Base-by-base conservation (phyloP, 2,113 vertebrate species). In the Dissostichus mawsoni region DNA sequence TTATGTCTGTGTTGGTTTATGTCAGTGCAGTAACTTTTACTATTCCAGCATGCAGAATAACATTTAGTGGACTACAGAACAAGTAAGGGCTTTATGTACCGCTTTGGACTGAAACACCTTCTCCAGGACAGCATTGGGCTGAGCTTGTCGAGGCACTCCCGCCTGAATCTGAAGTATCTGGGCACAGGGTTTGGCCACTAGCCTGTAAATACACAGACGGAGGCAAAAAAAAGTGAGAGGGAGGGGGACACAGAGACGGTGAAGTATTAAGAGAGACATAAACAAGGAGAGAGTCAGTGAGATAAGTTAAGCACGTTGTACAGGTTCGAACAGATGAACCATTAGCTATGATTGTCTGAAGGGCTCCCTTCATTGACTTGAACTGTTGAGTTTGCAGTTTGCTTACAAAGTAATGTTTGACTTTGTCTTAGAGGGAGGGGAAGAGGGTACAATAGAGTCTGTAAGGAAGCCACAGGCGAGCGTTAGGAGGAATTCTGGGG, bases 171-270 rank as follows among this genome's bases (percentile, higher is more conserved):
- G 95, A 92, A 98, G 90, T 90, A 90, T 94, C 86, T 95, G 93
- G 90, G 97, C 97, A 93, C 96, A 98, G 23, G 97, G 97, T 84
- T 96, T 97, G 90, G 97, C 97, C 92, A 99, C 96, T 88, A 97
- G 97, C 92, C 97, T 99, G 81, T 82, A 75, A 51, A 90, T 80
- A 92, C 90, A 92, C 68, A 89, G 69, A 86, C 16, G 14, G 45
- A 83, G 63, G 81, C 33, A 63, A 69, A 78, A 81, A 58, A 50
- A 36, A 41, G 18, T 68, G 33, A 57, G 44, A 59, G 81, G 80
- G 86, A 65, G 72, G 76, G 53, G 65, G 79, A 78, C 48, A 84
- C n/a, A 86, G 41, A 82, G 73, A 76, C 76, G 76, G 61, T 80
- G 73, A 58, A 47, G 73, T 64, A 80, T 82, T 82, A 74, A 80